These are phyloP conservation scores for Cotesia congregata DNA, from an alignment of 2,888 invertebrate species.

Conservation along the genomic window DNA sequence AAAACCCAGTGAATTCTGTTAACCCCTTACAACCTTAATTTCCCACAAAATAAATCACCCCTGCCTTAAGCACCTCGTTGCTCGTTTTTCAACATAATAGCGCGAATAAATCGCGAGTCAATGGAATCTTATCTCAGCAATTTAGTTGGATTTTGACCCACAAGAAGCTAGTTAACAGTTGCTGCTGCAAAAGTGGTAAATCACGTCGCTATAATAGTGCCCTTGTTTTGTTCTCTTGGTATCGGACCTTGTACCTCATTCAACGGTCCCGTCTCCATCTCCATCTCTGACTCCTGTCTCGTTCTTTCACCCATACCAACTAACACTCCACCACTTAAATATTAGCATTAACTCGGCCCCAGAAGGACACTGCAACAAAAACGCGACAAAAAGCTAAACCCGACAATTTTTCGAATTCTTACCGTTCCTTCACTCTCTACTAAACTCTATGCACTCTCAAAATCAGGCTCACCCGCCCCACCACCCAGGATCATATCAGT, in stretches of 20 bases:
- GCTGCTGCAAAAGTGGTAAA: conserved; percentile 25
- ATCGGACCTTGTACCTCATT: conserved; percentile 36
- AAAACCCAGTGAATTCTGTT: too few relatives aligned
- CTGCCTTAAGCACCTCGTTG: too few relatives aligned
- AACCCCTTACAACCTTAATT: too few relatives aligned
- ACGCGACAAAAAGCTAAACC: background rate
- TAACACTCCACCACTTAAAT: too few relatives aligned
- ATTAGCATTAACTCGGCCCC: background rate
- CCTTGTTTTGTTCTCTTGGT: conserved; percentile 8
- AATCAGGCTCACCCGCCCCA: too few relatives aligned
- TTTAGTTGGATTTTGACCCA: background rate
- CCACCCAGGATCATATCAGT: too few relatives aligned
- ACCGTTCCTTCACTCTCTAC: conserved; percentile 10
- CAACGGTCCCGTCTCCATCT: conserved; percentile 7
- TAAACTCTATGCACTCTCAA: background rate
- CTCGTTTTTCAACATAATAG: background rate
- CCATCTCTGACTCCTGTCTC: background rate
- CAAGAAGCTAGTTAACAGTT: background rate
- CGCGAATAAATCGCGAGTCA: background rate
- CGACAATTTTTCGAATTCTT: conserved; percentile 29
- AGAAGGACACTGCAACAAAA: conserved; percentile 37
- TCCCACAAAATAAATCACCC: too few relatives aligned
- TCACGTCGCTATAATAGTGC: conserved; percentile 32
- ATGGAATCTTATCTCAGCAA: background rate
- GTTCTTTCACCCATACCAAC: too few relatives aligned